Base-by-base conservation (phyloP, 2,888 invertebrate genomes). In the Morpho helenor region DNA sequence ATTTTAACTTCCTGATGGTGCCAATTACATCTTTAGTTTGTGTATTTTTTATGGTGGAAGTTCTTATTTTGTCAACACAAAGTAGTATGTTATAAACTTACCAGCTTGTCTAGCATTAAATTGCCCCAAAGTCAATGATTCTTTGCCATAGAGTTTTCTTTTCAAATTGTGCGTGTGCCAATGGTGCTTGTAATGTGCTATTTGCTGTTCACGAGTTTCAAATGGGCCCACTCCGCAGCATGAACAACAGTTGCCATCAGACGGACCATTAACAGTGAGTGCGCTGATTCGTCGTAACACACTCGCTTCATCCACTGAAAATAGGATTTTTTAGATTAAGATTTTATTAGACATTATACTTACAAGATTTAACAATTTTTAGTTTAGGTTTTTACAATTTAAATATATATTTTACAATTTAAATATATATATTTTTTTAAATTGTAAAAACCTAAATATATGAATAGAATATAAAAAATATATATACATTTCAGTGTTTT, bases 141-240 rank as follows among this genome's bases (percentile, higher is more conserved):
- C 57, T 60, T 85, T 89, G 2, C 93, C 94, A 66, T 92, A 91
- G 8, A 96, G 76, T 64, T 93, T 94, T 65, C 94, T 92, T 71
- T 95, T 96, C 45, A 97, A 82, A 80, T 97, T 97, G 72, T 95
- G 95, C 3, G 95, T 92, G 77, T 97, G 96, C 96, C 96, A 96
- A 75, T 96, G 96, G 44, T 95, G 85, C 73, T 95, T 95, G 74
- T 95, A 96, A 76, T 97, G 97, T 7, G 93, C 91, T 10, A 94
- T 92, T 78, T 96, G 95, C 59, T 93, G 91, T 0, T 85, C 82
- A 50, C 93, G 77, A 52, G 93, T 87, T 40, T 91, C 85, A 70
- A 95, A 95, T 0, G 91, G 91, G 0, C 91, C 91, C 0, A 89
- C 87, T 2, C 87, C 85, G 60, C 91, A 91, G 60, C 85, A 84